Percentiles rank a stretch among this genome's conserved stretches.
phyloP scores from a whole-genome alignment of 2,888 invertebrate genomes.

The Ochropleura plecta region DNA sequence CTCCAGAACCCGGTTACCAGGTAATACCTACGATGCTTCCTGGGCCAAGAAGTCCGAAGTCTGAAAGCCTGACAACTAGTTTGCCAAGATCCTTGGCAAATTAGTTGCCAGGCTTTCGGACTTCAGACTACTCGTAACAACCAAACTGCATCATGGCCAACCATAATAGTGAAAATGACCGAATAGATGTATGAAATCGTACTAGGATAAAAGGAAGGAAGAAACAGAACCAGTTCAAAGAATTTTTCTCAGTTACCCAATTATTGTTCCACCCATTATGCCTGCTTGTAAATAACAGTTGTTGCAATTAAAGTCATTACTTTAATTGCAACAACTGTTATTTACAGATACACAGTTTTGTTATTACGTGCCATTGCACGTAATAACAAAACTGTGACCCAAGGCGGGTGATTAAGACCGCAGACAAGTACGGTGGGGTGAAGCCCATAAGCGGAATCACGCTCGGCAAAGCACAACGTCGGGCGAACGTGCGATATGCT shows the following conservation, averaged over 20 bases:
- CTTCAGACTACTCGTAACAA: neutral
- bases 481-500: slow-evolving; percentile 79
- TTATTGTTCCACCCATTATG: slow-evolving; percentile 22
- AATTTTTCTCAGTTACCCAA: slow-evolving; percentile 7
- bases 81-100: neutral
- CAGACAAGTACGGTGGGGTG: slow-evolving; percentile 52
- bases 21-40: neutral
- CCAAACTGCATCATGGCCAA: neutral
- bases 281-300: slow-evolving; percentile 30
- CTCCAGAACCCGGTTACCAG: neutral
- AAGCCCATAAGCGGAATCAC: slow-evolving; percentile 73
- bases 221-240: slow-evolving; percentile 8
- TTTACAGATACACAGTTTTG: no score
- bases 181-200: neutral
- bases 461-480: slow-evolving; percentile 77
- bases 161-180: neutral
- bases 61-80: no score
- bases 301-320: slow-evolving; percentile 51
- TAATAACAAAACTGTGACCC: slow-evolving; percentile 54
- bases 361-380: no score
- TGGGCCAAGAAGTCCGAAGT: no score
- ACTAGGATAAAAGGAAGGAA: neutral
- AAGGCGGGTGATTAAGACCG: slow-evolving; percentile 50
- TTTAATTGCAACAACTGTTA: no score
- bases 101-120: neutral